These are phyloP conservation scores for Diaphora mendica DNA, from an alignment of 2,888 invertebrate genomes.

Conservation along the genomic window DNA sequence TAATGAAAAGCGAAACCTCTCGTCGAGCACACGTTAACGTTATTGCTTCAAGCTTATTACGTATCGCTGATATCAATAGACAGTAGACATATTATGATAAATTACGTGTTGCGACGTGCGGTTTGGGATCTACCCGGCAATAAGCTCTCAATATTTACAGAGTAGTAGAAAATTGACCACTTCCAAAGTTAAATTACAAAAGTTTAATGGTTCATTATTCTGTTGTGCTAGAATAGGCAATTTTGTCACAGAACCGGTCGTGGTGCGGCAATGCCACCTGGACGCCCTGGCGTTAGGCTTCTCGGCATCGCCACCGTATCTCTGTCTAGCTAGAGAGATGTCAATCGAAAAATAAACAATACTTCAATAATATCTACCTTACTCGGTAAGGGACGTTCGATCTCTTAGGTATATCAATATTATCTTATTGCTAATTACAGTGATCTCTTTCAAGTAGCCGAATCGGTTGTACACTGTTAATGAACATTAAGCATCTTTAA, in stretches of 20 bases:
- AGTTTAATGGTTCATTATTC: conserved; percentile 74
- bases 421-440: conserved; percentile 84
- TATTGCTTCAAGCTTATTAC: conserved; percentile 83
- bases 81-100: conserved; percentile 71
- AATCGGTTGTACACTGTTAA: conserved; percentile 73
- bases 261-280: conserved; percentile 43
- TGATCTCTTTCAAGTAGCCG: conserved; percentile 78
- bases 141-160: conserved; percentile 86
- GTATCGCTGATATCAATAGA: conserved; percentile 76
- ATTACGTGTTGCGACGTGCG: conserved; percentile 80
- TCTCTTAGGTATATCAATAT: conserved; percentile 84
- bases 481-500: conserved; percentile 63
- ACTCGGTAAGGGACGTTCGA: conserved; percentile 87
- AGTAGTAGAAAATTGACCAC: conserved; percentile 85
- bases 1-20: conserved; percentile 77
- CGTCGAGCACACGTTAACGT: conserved; percentile 78
- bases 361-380: conserved; percentile 84
- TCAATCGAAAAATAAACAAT: conserved; percentile 80
- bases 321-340: conserved; percentile 73
- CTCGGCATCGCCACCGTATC: conserved; percentile 53
- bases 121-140: conserved; percentile 81
- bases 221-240: conserved; percentile 82
- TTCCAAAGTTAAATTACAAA: conserved; percentile 83
- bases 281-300: conserved; percentile 33
- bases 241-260: conserved; percentile 68